These are phyloP conservation scores for Ardeotis arabs DNA, from an alignment of 2,113 vertebrate genomes.

Conservation along the genomic window DNA sequence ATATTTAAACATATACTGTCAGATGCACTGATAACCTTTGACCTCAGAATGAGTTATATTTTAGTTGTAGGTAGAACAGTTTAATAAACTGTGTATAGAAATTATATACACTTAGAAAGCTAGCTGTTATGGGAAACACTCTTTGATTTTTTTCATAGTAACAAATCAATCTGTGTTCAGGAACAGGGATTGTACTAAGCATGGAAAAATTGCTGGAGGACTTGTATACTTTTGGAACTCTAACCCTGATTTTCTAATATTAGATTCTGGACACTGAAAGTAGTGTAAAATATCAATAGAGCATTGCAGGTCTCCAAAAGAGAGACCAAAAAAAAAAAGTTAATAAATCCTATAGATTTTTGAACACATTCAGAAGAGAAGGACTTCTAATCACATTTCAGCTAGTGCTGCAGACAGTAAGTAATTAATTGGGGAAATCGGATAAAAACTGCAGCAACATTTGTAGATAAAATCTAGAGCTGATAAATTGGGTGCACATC, in stretches of 20 bases:
- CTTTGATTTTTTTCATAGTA: slow-evolving; percentile 6
- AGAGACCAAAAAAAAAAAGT: neutral
- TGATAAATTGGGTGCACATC: neutral
- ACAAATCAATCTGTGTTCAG: neutral
- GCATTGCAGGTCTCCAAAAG: neutral
- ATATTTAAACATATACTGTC: slow-evolving; percentile 7
- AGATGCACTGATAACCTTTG: slow-evolving; percentile 11
- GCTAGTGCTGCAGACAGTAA: neutral
- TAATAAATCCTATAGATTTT: neutral
- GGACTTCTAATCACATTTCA: neutral
- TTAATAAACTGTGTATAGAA: neutral
- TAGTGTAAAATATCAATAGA: neutral
- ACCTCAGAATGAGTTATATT: neutral
- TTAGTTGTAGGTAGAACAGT: neutral
- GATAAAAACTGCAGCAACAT: neutral
- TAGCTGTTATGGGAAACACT: neutral
- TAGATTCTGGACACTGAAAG: neutral
- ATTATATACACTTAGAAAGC: neutral
- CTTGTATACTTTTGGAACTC: neutral
- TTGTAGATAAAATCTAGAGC: neutral
- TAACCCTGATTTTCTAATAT: neutral
- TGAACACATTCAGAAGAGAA: neutral
- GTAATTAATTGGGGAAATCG: neutral
- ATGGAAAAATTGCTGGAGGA: neutral
- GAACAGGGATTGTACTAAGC: neutral